Evolutionary conservation across 2,113 vertebrate genomes (phyloP).

Genomic region (Microtus oregoni): DNA sequence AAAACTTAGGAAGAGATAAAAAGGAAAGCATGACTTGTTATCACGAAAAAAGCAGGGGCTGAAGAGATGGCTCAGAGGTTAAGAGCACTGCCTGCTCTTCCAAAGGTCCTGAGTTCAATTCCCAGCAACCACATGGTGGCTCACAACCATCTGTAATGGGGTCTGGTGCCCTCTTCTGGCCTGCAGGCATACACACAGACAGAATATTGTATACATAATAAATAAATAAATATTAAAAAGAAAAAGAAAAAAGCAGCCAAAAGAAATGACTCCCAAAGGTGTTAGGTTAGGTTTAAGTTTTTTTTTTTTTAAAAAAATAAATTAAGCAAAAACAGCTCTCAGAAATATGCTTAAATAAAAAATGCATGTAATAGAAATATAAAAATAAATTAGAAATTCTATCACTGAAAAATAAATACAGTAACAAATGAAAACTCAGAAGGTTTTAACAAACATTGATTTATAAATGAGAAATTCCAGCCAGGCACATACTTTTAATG

Average conservation of each 20-base stretch:
- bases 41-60: background rate
- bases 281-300: background rate
- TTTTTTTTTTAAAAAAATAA: background rate
- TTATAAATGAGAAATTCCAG: background rate
- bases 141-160: no score
- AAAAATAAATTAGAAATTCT: background rate
- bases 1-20: conserved; percentile 27
- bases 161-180: no score
- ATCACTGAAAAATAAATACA: conserved; percentile 2
- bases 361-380: background rate
- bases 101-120: no score
- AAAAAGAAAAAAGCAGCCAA: conserved; percentile 17
- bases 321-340: background rate
- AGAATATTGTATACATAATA: no score
- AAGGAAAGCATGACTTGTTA: background rate
- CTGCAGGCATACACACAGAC: no score
- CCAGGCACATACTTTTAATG: background rate
- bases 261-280: background rate
- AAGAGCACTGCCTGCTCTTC: no score
- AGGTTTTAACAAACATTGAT: background rate
- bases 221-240: no score
- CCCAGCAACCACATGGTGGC: no score
- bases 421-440: background rate
- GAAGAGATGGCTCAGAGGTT: no score
- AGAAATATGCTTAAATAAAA: background rate